Evolutionary conservation across 2,888 invertebrate genomes (phyloP), one percentile per base, ranked within the genome.

Genomic region (Salticus scenicus): DNA sequence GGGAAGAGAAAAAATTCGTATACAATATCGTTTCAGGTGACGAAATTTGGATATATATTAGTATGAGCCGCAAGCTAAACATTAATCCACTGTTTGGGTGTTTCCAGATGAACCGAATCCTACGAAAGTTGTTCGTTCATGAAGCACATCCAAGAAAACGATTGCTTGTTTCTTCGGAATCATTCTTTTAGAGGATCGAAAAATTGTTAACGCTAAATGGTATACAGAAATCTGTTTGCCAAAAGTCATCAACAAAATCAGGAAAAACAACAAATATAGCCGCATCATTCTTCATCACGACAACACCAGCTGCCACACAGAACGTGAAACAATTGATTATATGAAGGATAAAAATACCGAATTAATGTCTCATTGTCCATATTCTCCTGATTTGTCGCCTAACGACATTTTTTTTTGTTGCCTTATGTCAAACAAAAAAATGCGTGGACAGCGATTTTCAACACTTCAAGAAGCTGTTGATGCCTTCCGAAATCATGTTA

Each of bases 151-250:
- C 10, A 47, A 47, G 37, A 74, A 74, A 63, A 63, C 63, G 33
- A 31, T 64, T 28, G 42, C 8, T 27, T 63, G 33, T 20, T 8
- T 63, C 37, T 63, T 74, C 24, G 74, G 74, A 10, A 74, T 30
- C 8, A 31, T 73, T 73, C n/a, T 30, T 31, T 73, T 57, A 31
- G 73, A 73, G 57, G 57, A 73, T 74, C 63, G 47, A 30, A 72
- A 24, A 47, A 72, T 51, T 30, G 72, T 72, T 30, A 72, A 47
- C 24, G 72, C 72, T 20, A 47, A 47, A 47, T 47, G 14, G 42
- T 47, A 17, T 10, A 47, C 42, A 37, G 37, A 37, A 37, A 37
- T 37, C 10, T 37, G 37, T 37, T 37, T 37, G 37, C 37, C 37
- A 37, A 47, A 47, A 47, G 42, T 47, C 42, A 47, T 47, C 42